Base-by-base conservation (phyloP, 92 coral and sea anemone species). In the Heliopora coerulea region DNA sequence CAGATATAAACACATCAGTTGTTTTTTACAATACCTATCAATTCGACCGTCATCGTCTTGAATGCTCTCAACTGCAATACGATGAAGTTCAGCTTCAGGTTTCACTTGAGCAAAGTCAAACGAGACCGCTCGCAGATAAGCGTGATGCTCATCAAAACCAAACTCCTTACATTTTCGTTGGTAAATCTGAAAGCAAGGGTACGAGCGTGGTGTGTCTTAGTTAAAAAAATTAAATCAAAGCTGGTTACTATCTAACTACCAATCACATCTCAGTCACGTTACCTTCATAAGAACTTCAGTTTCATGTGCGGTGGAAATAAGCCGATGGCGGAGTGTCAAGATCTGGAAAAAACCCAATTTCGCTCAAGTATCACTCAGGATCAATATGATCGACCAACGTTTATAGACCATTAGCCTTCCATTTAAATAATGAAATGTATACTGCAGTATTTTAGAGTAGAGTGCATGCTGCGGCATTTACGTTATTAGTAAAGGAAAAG, bases 121-220 rank as follows among this genome's bases (percentile, higher is more conserved):
- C 50, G 98, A 93, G 15, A 93, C 95, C 4, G 91, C 87, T 1
- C 98, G 93, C 1, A 93, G 83, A 68, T 90, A 93, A 15, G 88
- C 88, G 56, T 93, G 98, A 78, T 93, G 91, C 49, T 93, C 98
- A 65, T 93, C 98, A 69, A 93, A 93, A 7, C 98, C 98, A 56
- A 90, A 90, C 80, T 86, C 96, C 68, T 93, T 93, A 0, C 91
- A 81, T 8, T 87, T 88, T 24, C 81, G 68, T 57, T 87, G 87
- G 82, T 93, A 93, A 0, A 86, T 79, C 98, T 93, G 57, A 46
- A 54, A 31, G 65, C 10, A 62, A 15, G 24, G 30, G 17, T 46
- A 46, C 42, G 42, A n/a, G n/a, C n/a, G n/a, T n/a, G n/a, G n/a
- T n/a, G 42, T 37, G 42, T 4, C 42, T 37, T 46, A 7, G 52